Base-by-base conservation (phyloP, 1,140 invertebrate species). In the Phortica variegata region DNA sequence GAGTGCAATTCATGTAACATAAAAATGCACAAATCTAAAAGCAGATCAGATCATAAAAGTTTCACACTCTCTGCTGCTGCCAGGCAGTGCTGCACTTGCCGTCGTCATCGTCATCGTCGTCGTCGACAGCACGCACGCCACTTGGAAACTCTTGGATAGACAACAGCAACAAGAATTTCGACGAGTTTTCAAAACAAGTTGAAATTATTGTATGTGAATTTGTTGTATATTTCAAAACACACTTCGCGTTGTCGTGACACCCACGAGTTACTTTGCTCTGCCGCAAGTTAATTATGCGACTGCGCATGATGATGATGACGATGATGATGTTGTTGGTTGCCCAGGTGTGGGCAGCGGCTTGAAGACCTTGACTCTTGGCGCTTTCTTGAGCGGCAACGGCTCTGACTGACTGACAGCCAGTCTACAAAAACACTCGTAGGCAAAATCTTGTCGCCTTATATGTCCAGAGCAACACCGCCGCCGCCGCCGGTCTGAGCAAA, bases 271-370 rank as follows among this genome's bases (percentile, higher is more conserved):
- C 52, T 61, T 52, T 68, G 63, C 60, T 43, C 54, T 60, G 62
- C 60, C 63, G 62, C 63, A 66, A 68, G 62, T 60, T 66, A 66
- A 66, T 66, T 66, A 66, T 66, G 63, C 56, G 44, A 43, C 39
- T 52, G 39, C 49, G 38, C 51, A 43, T 60, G 54, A 45, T 49
- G 48, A 43, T 43, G 23, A 31, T 31, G 29, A 10, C 33, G 18
- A 13, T 34, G 6, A 31, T 7, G 1, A 17, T 6, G 3, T 15
- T 31, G 31, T 15, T 31, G 31, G 32, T 42, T 50, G 55, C 48
- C 60, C 46, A 58, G 43, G 68, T 66, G 63, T 66, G 62, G 62
- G 62, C 62, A 59, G 62, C 39, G n/a, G 2, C 20, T 43, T 47
- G n/a, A n/a, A 47, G 62, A 66, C 62, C 62, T 66, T 66, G 62